phyloP scores from a whole-genome alignment of 2,797 vertebrate species.

The Hyperoplus immaculatus region DNA sequence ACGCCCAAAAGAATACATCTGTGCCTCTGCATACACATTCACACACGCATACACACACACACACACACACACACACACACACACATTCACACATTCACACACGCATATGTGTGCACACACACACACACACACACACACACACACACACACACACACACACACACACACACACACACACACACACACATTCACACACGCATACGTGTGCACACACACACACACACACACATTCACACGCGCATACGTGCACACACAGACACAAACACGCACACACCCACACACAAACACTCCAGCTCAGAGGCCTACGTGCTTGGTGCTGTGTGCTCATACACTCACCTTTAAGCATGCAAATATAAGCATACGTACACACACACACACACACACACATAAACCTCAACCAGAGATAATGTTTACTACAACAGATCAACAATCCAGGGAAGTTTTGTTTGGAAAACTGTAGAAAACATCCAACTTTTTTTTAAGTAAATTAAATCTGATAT shows the following conservation, averaged over 20 bases:
- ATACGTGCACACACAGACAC: neutral
- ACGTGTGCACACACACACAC: neutral
- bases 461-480: slow-evolving; percentile 34
- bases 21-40: slow-evolving; percentile 58
- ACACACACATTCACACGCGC: neutral
- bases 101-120: neutral
- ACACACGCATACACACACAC: slow-evolving; percentile 12
- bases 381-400: slow-evolving; percentile 17
- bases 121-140: slow-evolving; percentile 2
- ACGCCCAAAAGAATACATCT: slow-evolving; percentile 73
- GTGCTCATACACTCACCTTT: slow-evolving; percentile 15
- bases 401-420: slow-evolving; percentile 1
- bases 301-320: slow-evolving; percentile 28
- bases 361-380: neutral
- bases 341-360: slow-evolving; percentile 3
- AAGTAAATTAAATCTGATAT: slow-evolving; percentile 14
- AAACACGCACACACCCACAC: too few species aligned
- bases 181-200: too few species aligned
- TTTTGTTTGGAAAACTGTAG: slow-evolving; percentile 17
- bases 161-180: slow-evolving; percentile 1
- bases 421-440: slow-evolving; percentile 4
- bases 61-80: neutral
- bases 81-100: neutral
- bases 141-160: slow-evolving; percentile 2
- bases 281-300: slow-evolving; percentile 25